A percentile compares a stretch with the other conserved stretches of the same genome.
Evolutionary conservation across 2,113 vertebrate genomes (phyloP).

Genomic region (Dasyornis broadbenti): DNA sequence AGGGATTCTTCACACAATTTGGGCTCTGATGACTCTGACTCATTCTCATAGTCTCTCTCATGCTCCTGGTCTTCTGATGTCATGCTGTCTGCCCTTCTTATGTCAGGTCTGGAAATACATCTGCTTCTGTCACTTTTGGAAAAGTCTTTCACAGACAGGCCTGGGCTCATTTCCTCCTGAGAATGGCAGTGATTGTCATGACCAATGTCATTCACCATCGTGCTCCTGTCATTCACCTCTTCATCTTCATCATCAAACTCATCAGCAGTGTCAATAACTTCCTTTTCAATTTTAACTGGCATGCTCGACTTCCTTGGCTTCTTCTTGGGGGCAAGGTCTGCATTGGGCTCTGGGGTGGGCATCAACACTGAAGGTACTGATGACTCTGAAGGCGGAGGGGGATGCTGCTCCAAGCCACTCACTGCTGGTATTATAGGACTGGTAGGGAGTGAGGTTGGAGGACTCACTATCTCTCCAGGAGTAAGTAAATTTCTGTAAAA

Average conservation of each 20-base stretch:
- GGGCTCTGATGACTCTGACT: slow-evolving; percentile 93
- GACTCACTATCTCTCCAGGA: slow-evolving; percentile 92
- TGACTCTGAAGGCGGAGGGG: slow-evolving; percentile 79
- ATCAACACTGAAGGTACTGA: slow-evolving; percentile 74
- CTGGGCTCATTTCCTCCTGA: slow-evolving; percentile 94
- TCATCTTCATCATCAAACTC: slow-evolving; percentile 96
- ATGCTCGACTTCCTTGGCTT: slow-evolving; percentile 98
- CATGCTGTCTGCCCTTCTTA: slow-evolving; percentile 91
- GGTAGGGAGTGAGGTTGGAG: slow-evolving; percentile 91
- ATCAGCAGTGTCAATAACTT: slow-evolving; percentile 92
- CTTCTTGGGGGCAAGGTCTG: slow-evolving; percentile 93
- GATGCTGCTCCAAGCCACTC: slow-evolving; percentile 80
- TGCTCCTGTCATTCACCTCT: slow-evolving; percentile 78
- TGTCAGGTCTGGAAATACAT: slow-evolving; percentile 82
- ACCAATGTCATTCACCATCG: slow-evolving; percentile 83
- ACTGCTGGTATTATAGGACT: slow-evolving; percentile 91
- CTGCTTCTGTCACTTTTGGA: slow-evolving; percentile 83
- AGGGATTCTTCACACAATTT: slow-evolving; percentile 91
- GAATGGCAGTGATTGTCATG: slow-evolving; percentile 93
- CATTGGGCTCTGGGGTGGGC: slow-evolving; percentile 72
- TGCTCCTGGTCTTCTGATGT: slow-evolving; percentile 98
- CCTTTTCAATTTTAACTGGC: slow-evolving; percentile 99
- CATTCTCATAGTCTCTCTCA: slow-evolving; percentile 96
- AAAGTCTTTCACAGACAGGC: slow-evolving; percentile 87
- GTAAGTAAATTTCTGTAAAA: slow-evolving; percentile 96